Base-by-base conservation (phyloP, 2,797 vertebrate species). In the Melanotaenia parkinsoni region DNA sequence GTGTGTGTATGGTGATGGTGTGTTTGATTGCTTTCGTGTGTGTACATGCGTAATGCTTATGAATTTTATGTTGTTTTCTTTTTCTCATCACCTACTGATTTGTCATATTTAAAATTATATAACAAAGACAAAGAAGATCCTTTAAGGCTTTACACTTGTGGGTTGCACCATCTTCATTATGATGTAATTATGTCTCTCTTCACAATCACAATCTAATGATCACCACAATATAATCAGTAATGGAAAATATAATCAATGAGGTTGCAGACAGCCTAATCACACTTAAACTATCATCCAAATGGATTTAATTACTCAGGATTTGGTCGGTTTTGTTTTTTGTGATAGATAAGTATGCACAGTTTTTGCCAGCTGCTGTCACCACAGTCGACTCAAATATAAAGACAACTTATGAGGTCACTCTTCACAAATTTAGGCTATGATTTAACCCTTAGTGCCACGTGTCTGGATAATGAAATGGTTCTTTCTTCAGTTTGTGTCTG, bases 21-120 rank as follows among this genome's bases (percentile, higher is more conserved):
- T 3, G 3, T 5, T 58, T 79, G 67, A 86, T 92, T 84, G 74
- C 83, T 90, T 82, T 88, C 86, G 86, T 72, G 84, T 89, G 89
- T 88, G 74, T 59, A 64, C 61, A 63, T 59, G 28, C 20, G 4
- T 70, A 58, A 60, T 54, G 30, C 56, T 77, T 61, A 58, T 70
- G 50, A 28, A 69, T 9, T n/a, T 33, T 53, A 38, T n/a, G 20
- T 30, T 28, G 59, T 70, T 57, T 18, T 58, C 30, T 51, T 26
- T 8, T 13, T 22, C 22, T 70, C 22, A 54, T 20, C 4, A 26
- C 1, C 35, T 51, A 18, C 40, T 47, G 4, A 73, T 74, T 71
- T 74, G 16, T 7, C 43, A 30, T 22, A 24, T 26, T 1, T 24
- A 3, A 1, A 54, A 56, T 68, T 32, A 58, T 61, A 57, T 43